These are phyloP conservation scores for Diabrotica balteata DNA, from an alignment of 2,888 invertebrate species.

Conservation along the genomic window DNA sequence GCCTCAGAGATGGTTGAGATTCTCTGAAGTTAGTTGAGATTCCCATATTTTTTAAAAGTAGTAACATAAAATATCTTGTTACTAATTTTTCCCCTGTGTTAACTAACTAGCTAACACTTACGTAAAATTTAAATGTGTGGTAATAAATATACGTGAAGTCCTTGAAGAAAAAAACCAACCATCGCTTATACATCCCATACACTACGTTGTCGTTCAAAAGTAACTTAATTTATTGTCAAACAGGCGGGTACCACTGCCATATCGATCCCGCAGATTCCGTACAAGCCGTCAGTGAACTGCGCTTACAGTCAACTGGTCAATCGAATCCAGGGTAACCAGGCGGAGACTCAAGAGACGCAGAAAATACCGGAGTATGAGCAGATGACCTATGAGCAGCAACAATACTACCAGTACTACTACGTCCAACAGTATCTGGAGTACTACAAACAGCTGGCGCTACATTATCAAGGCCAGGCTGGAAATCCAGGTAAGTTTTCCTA, in stretches of 20 bases:
- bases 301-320: conserved; percentile 88
- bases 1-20: too few species aligned
- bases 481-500: conserved; percentile 39
- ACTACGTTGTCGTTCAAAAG: conserved; percentile 30
- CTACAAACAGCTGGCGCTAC: conserved; percentile 55
- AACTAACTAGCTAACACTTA: too few species aligned
- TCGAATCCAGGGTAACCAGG: conserved; percentile 74
- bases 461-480: conserved; percentile 43
- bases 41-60: too few species aligned
- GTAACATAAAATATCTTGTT: too few species aligned
- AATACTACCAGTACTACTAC: conserved; percentile 59
- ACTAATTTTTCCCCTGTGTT: too few species aligned
- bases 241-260: conserved; percentile 37
- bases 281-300: conserved; percentile 85
- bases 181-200: conserved; percentile 4
- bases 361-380: conserved; percentile 36
- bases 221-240: conserved; percentile 42
- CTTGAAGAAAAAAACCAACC: not conserved
- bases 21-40: too few species aligned
- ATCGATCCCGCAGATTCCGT: conserved; percentile 66
- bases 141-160: not conserved
- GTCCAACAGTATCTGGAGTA: conserved; percentile 58
- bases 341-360: conserved; percentile 28
- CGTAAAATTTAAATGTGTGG: too few species aligned
- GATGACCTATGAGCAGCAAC: conserved; percentile 55